Base-by-base conservation (phyloP, 2,888 invertebrate species). In the Hirtodrosophila trivittata region DNA sequence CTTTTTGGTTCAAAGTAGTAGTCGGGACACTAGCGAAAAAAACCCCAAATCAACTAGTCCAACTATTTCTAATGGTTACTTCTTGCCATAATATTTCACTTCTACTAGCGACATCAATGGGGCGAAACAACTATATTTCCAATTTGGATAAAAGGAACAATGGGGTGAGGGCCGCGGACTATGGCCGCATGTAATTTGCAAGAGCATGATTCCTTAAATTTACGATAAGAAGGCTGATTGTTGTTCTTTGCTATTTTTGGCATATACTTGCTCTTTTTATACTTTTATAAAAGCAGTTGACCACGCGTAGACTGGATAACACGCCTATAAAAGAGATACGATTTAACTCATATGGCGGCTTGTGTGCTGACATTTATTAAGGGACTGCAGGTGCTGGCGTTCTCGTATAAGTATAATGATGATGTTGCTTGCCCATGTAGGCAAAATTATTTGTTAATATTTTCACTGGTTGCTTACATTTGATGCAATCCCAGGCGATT, bases 141-240 rank as follows among this genome's bases (percentile, higher is more conserved):
- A n/a, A n/a, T n/a, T n/a, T n/a, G n/a, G n/a, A n/a, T n/a, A n/a
- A n/a, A n/a, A n/a, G n/a, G n/a, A n/a, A n/a, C n/a, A n/a, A n/a
- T n/a, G n/a, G n/a, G 6, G 25, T 25, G 25, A 25, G 6, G 25
- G 25, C 6, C 6, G 4, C 25, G 25, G 47, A 35, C 60, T 18
- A n/a, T n/a, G n/a, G n/a, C n/a, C n/a, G n/a, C n/a, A n/a, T n/a
- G n/a, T n/a, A n/a, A n/a, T n/a, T n/a, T n/a, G n/a, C n/a, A 32
- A 35, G 42, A 47, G 49, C 13, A 8, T 18, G 65, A 60, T 65
- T 65, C 56, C 56, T 30, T 38, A 46, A 52, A 42, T 60, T 62
- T 42, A 57, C 72, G 71, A 71, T 71, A 71, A 71, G 60, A 51
- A 42, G 32, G 26, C 43, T 55, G 5, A 21, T 21, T 3, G 2